Percentiles rank a stretch among this genome's conserved stretches.
phyloP scores from a whole-genome alignment of 2,113 vertebrate species.

The Scalopus aquaticus region DNA sequence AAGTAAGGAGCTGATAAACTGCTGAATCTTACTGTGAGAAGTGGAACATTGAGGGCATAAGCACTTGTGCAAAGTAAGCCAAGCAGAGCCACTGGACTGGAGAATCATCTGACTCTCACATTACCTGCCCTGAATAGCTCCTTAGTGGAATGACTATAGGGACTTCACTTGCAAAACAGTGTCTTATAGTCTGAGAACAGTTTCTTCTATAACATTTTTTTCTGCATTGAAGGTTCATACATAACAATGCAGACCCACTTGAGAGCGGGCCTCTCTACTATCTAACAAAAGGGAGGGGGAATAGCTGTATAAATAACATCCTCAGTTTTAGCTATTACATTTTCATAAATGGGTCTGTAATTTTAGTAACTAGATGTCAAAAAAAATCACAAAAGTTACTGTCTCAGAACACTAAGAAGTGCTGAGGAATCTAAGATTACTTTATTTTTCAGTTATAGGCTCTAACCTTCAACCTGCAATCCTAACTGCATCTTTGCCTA shows the following conservation, averaged over 20 bases:
- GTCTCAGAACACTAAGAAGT: not conserved
- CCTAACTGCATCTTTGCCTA: not conserved
- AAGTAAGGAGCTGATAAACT: not conserved
- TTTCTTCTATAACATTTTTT: not conserved
- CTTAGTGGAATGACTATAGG: not conserved
- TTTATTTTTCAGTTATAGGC: not conserved
- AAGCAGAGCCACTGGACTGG: not conserved
- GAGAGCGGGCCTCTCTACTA: not conserved
- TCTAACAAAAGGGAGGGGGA: not conserved
- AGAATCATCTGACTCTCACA: not conserved
- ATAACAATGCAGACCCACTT: not conserved
- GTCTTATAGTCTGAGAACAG: not conserved
- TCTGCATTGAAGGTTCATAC: not conserved
- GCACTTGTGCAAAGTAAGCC: not conserved
- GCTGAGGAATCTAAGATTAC: not conserved
- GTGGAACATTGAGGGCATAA: not conserved
- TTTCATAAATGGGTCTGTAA: not conserved
- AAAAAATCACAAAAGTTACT: not conserved
- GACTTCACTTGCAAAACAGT: too few relatives aligned
- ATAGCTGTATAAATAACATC: not conserved
- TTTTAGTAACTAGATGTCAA: not conserved
- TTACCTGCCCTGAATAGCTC: not conserved
- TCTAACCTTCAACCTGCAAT: not conserved
- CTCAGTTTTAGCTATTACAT: fast-evolving
- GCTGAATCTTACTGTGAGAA: not conserved